Percentiles rank a stretch among this genome's conserved stretches.
These are phyloP conservation scores for Nomada ruficornis DNA, from an alignment of 2,888 invertebrate species.

Conservation along the genomic window DNA sequence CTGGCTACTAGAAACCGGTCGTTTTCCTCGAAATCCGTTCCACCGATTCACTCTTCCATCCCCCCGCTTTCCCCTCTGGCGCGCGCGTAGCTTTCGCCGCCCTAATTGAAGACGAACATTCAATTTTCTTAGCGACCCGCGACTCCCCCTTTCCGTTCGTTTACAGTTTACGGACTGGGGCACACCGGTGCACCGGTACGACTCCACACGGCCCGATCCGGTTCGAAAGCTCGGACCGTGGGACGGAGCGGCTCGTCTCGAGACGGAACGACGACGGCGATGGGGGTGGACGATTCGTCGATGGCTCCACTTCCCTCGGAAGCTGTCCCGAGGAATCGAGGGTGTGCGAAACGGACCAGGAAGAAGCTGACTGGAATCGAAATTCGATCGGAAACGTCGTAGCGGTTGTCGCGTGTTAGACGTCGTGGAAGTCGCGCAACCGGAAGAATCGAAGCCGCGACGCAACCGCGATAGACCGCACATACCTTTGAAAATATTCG, in stretches of 20 bases:
- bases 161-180: conserved; percentile 1
- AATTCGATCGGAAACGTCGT: conserved; percentile 37
- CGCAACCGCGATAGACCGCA: conserved; percentile 28
- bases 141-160: conserved; percentile 27
- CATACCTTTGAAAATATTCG: conserved; percentile 15
- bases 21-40: conserved; percentile 49
- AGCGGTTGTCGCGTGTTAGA: conserved; percentile 30
- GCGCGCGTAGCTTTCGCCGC: neutral
- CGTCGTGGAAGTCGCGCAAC: conserved; percentile 21
- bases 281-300: neutral
- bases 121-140: conserved; percentile 44
- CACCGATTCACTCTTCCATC: conserved; percentile 12
- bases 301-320: conserved; percentile 1
- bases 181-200: neutral
- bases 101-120: conserved; percentile 60
- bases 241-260: neutral
- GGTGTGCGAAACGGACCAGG: neutral
- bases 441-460: conserved; percentile 43
- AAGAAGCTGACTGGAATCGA: conserved; percentile 39
- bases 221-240: neutral
- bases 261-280: neutral
- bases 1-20: conserved; percentile 33
- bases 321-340: neutral
- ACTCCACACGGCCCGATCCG: neutral
- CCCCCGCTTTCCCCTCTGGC: neutral